Evolutionary conservation across 2,888 invertebrate genomes (phyloP).

Genomic region (Diaphora mendica): DNA sequence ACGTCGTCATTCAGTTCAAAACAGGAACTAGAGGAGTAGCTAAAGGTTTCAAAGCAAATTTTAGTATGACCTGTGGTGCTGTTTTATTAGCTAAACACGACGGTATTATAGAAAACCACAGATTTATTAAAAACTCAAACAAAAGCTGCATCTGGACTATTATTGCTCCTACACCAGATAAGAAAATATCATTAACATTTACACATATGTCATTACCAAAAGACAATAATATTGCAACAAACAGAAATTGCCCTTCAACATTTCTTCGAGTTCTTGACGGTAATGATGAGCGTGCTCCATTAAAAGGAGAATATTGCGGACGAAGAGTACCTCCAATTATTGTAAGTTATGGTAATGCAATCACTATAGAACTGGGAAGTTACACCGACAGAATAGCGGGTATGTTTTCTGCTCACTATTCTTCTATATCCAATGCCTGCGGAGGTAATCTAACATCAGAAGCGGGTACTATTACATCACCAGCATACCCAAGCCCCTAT

Average conservation of each 20-base stretch:
- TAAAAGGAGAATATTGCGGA: constrained; percentile 89
- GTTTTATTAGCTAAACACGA: constrained; percentile 83
- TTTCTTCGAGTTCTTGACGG: constrained; percentile 90
- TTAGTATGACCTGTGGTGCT: constrained; percentile 90
- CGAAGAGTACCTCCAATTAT: constrained; percentile 88
- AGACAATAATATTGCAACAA: constrained; percentile 55
- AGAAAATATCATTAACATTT: constrained; percentile 90
- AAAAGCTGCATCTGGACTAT: constrained; percentile 92
- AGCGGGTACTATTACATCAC: constrained; percentile 92
- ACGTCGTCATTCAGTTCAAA: constrained; percentile 89
- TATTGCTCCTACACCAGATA: constrained; percentile 81
- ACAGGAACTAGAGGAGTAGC: constrained; percentile 85
- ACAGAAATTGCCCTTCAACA: constrained; percentile 69
- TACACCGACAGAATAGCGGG: constrained; percentile 64
- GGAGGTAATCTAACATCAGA: constrained; percentile 92
- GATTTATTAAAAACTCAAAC: constrained; percentile 61
- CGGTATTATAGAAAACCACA: constrained; percentile 83
- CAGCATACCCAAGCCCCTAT: constrained; percentile 94
- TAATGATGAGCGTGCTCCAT: constrained; percentile 86
- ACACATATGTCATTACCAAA: constrained; percentile 85
- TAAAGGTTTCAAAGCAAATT: constrained; percentile 93
- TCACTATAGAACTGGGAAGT: constrained; percentile 82
- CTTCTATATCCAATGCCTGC: constrained; percentile 88
- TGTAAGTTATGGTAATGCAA: constrained; percentile 88
- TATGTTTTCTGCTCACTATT: constrained; percentile 76